Conservation (phyloP, 2,888 invertebrate species). For the Eristalis pertinax region DNA sequence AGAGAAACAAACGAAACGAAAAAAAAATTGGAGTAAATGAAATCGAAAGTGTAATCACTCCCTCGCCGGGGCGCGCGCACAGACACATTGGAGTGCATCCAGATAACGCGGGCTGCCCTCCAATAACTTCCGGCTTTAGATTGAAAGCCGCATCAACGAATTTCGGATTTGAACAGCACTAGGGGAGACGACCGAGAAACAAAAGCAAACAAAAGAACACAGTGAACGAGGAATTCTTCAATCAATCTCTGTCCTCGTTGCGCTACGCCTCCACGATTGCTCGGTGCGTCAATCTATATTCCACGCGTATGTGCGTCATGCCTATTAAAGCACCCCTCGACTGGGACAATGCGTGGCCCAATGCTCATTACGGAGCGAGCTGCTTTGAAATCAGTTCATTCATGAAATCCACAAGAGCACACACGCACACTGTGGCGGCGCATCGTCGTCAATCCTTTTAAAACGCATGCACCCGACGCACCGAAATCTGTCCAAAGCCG, state of each 20-base stretch:
- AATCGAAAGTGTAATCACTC: constrained; percentile 67
- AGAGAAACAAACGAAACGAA: background rate
- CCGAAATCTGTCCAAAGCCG: constrained; percentile 49
- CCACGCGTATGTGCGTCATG: constrained; percentile 33
- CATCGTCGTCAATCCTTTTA: constrained; percentile 33
- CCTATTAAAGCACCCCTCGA: constrained; percentile 33
- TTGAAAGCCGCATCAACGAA: constrained; percentile 4
- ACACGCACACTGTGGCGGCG: background rate
- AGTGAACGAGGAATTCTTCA: constrained; percentile 29
- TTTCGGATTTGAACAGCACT: background rate
- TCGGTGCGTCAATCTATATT: constrained; percentile 35
- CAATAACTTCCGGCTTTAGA: constrained; percentile 61
- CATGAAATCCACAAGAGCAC: constrained; percentile 39
- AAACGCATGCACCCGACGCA: background rate
- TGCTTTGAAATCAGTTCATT: constrained; percentile 57
- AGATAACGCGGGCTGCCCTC: constrained; percentile 45
- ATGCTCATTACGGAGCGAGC: constrained; percentile 15
- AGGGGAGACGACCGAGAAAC: background rate
- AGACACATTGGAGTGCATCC: constrained; percentile 46
- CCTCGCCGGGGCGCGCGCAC: constrained; percentile 27
- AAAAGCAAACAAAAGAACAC: constrained; percentile 22
- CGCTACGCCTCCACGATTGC: background rate
- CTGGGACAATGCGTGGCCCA: background rate
- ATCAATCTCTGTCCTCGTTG: constrained; percentile 47
- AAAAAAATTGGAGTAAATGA: constrained; percentile 61